Base-by-base conservation (phyloP, 1,140 invertebrate species). In the Macrobrachium nipponense region DNA sequence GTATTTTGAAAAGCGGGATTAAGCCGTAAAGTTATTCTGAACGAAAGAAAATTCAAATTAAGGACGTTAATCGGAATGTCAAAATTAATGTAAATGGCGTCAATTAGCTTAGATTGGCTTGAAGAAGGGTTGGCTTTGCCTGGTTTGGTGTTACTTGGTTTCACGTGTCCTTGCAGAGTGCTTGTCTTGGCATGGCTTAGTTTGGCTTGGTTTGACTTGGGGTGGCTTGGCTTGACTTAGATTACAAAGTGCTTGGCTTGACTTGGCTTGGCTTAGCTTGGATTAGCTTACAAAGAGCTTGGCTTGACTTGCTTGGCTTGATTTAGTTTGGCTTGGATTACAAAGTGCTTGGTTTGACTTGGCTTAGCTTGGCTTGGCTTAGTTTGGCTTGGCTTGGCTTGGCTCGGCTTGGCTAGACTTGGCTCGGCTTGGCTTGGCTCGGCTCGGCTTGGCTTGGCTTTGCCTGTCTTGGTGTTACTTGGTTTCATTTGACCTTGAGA, bases 361-460 rank as follows among this genome's bases (percentile, higher is more conserved):
- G 70, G 70, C 70, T 27, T 27, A 23, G 15, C 70, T 27, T 73
- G 70, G 70, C 70, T 27, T 73, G 70, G 70, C 70, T 27, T 73
- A 23, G 70, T 23, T 27, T 73, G 70, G 23, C 70, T 14, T 73
- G 70, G 70, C 70, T 27, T 73, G 70, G 15, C 70, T 27, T 73
- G 70, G 70, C 70, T 27, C 23, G 70, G 70, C 70, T 27, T 73
- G 70, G 70, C 70, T 23, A 14, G 70, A 23, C 70, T 23, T 73
- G 70, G 70, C 70, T 23, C 23, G 70, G 70, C 70, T 27, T 73
- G 15, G 15, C 70, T 27, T 73, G 70, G 70, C 70, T 27, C 23
- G 70, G 70, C 70, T 23, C 23, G 70, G 70, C 70, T 27, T 27
- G 70, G 15, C 70, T 27, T 73, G 23, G 70, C 75, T 27, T 51